Evolutionary conservation across 2,797 vertebrate species (phyloP).

Genomic region (Semaprochilodus insignis): DNA sequence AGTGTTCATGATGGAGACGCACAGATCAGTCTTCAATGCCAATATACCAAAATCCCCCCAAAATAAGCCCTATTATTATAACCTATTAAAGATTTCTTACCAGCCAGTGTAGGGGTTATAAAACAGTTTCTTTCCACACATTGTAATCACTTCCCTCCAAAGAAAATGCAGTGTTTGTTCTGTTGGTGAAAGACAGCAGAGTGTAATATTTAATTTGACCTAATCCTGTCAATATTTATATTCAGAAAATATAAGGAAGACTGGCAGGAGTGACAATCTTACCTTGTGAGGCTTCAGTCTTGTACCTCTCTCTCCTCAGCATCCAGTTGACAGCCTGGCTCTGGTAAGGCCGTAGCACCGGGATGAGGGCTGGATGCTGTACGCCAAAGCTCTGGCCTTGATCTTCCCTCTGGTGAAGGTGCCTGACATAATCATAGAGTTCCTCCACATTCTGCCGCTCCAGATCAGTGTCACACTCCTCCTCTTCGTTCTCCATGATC

Average conservation of each 20-base stretch:
- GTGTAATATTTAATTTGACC: neutral
- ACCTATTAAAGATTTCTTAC: constrained; percentile 72
- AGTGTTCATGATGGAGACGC: neutral
- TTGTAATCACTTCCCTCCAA: constrained; percentile 90
- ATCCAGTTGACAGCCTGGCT: constrained; percentile 97
- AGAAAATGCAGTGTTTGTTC: constrained; percentile 89
- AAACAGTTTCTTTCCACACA: constrained; percentile 91
- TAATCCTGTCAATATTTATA: neutral
- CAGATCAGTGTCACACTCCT: constrained; percentile 89
- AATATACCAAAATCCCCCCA: neutral
- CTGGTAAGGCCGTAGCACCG: constrained; percentile 91
- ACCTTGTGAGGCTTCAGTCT: constrained; percentile 72
- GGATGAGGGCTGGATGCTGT: constrained; percentile 90
- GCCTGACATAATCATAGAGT: constrained; percentile 91
- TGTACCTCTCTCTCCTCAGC: constrained; percentile 86
- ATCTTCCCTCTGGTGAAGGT: constrained; percentile 73
- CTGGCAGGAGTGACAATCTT: neutral
- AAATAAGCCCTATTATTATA: no score
- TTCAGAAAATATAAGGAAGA: neutral
- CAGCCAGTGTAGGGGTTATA: constrained; percentile 97
- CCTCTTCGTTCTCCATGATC: constrained; percentile 88
- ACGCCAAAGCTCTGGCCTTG: constrained; percentile 78
- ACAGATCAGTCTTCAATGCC: neutral
- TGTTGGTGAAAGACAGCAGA: constrained; percentile 63
- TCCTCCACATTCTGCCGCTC: constrained; percentile 96